phyloP scores from a whole-genome alignment of 2,797 vertebrate genomes.

The Todus mexicanus region DNA sequence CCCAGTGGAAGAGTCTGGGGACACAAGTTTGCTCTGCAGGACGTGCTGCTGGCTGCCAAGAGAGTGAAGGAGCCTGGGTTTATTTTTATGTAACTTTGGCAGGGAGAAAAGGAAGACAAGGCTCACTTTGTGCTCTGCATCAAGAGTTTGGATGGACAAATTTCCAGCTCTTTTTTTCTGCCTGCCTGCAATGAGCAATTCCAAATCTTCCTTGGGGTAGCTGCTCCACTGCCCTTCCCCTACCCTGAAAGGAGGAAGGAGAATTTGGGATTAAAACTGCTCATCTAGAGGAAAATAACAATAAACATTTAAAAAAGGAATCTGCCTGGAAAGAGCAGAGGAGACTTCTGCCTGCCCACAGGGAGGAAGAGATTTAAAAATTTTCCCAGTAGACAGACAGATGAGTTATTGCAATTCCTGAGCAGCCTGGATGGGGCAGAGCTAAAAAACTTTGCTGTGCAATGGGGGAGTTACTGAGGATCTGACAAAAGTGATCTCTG shows the following conservation, averaged over 20 bases:
- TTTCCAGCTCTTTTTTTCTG: background rate
- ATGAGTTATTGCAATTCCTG: background rate
- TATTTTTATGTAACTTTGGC: background rate
- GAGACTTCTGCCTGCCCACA: background rate
- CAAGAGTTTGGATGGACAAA: background rate
- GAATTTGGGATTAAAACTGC: background rate
- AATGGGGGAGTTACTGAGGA: rapidly evolving
- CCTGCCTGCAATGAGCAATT: background rate
- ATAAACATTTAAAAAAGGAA: background rate
- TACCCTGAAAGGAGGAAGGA: background rate
- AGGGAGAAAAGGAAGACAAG: background rate
- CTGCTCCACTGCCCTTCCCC: background rate
- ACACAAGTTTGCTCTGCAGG: background rate
- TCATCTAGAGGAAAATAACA: background rate
- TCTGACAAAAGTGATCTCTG: background rate
- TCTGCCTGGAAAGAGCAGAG: background rate
- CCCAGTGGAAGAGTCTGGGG: background rate
- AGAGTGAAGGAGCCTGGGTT: background rate
- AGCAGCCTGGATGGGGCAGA: background rate
- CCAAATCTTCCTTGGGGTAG: background rate
- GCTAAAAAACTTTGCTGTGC: background rate
- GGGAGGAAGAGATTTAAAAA: conserved; percentile 13
- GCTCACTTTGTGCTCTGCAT: background rate
- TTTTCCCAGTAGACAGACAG: background rate
- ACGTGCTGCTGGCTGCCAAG: background rate